Percentiles rank a stretch among this genome's conserved stretches.
Evolutionary conservation across 1,140 invertebrate species (phyloP).

Genomic region (Heliconius eleuchia): DNA sequence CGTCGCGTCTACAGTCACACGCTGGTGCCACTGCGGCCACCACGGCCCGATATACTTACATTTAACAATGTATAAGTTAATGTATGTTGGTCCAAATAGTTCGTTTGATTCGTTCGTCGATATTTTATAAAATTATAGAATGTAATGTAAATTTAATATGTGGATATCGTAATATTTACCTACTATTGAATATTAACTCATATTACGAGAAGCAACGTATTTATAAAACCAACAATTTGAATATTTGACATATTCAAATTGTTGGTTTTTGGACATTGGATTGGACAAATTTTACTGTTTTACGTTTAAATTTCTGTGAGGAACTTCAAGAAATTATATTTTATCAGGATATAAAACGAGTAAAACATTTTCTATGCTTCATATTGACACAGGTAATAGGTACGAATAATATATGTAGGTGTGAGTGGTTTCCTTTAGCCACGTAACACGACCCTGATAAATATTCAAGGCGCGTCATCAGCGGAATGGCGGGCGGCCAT

Average conservation of each 20-base stretch:
- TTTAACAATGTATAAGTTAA: conserved; percentile 1
- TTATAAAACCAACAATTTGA: too few relatives aligned
- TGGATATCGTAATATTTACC: too few relatives aligned
- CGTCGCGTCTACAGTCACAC: too few relatives aligned
- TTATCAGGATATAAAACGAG: neutral
- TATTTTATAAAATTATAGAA: neutral
- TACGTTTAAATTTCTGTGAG: neutral
- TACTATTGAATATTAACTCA: too few relatives aligned
- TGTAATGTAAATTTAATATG: too few relatives aligned
- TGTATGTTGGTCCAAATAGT: neutral
- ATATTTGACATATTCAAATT: too few relatives aligned
- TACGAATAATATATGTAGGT: conserved; percentile 1
- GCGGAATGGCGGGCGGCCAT: conserved; percentile 16
- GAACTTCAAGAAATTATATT: neutral
- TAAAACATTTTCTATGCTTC: neutral
- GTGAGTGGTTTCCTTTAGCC: conserved; percentile 9
- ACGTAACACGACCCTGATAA: conserved; percentile 15
- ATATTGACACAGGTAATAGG: neutral
- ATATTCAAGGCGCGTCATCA: conserved; percentile 20
- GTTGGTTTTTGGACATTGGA: too few relatives aligned
- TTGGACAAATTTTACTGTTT: too few relatives aligned
- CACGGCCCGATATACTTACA: neutral
- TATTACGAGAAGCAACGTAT: too few relatives aligned
- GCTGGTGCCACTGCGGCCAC: too few relatives aligned
- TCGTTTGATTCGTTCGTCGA: neutral